Base-by-base conservation (phyloP, 2,888 invertebrate species). In the Drosophila demipolita region DNA sequence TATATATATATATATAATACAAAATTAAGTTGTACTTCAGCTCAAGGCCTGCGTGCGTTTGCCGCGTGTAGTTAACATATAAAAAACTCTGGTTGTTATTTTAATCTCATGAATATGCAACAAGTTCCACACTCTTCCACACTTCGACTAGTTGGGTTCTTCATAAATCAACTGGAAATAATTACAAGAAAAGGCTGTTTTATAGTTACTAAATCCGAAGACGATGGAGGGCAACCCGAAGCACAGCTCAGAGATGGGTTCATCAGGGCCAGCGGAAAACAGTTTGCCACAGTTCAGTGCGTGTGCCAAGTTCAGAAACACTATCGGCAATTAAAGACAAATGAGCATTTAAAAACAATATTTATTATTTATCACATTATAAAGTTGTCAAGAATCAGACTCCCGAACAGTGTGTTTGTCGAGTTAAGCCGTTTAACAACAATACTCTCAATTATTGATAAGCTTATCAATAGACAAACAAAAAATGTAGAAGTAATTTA, bases 321-420 rank as follows among this genome's bases (percentile, higher is more conserved):
- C 78, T 75, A 79, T 75, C 79, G 66, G 35, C 79, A 78, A 78
- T 78, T 78, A 78, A 79, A 78, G 71, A 59, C 71, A 71, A 78
- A 78, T 78, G 78, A 79, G 71, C 75, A 63, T 64, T 66, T 58
- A 58, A 32, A 23, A 38, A 38, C 38, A 17, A 8, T 2, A 8
- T 26, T 62, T 63, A 74, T 74, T 78, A 61, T 54, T 54, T 64
- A 61, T 54, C 45, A 32, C 40, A 45, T 20, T 48, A 50, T 54
- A 62, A 65, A 76, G 61, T 54, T 62, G 76, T 62, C 76, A 53
- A 63, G 49, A 63, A 62, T 60, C 59, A 63, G 45, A 54, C n/a
- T 26, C 54, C 20, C 17, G 38, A 5, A 9, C 2, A 3, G 20
- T 50, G 32, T 32, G 35, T 57, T 9, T 40, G n/a, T 32, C n/a